Evolutionary conservation across 1,140 invertebrate species (phyloP), one percentile per base, ranked within the genome.

Genomic region (Danaus plexippus): DNA sequence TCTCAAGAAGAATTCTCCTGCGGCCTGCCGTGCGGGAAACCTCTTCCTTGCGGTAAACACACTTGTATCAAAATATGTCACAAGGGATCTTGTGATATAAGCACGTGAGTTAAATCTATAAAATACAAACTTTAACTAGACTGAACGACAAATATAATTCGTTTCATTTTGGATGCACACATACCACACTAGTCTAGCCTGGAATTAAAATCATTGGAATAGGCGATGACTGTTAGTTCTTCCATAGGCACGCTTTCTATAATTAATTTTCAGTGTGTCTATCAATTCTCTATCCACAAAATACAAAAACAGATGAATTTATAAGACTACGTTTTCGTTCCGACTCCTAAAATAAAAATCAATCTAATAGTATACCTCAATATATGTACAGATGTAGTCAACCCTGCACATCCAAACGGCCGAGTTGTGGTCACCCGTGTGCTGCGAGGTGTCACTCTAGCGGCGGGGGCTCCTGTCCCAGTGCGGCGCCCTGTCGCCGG

Each of bases 1-100:
- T 92, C 97, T 56, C 90, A 96, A 71, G 92, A 91, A 41, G 94
- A 94, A 59, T 93, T 98, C 50, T 97, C 95, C 5, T 99, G 97
- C 81, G 97, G 97, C 7, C 80, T 95, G 46, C 90, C 93, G 0
- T 99, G 97, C 77, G 90, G 90, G 12, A 95, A 94, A 73, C 88
- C 90, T 0, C 77, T 98, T 15, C 82, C 89, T 0, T 98, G 96
- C 75, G 92, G 91, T 0, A 89, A 91, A 40, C 96, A 98, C 73
- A 92, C 90, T 43, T 97, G 96, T 75, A 90, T 89, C 12, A 89
- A 90, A 68, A 89, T 87, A 1, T 96, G 95, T 68, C 95, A 96
- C 73, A 89, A 91, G 56, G 94, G 90, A 42, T 70, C 88, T 2
- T 95, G 94, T 71, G 75, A 85, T 53, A 66, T 85, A 69, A 73